Conservation (phyloP, 2,797 vertebrate genomes). For the Salmo trutta region DNA sequence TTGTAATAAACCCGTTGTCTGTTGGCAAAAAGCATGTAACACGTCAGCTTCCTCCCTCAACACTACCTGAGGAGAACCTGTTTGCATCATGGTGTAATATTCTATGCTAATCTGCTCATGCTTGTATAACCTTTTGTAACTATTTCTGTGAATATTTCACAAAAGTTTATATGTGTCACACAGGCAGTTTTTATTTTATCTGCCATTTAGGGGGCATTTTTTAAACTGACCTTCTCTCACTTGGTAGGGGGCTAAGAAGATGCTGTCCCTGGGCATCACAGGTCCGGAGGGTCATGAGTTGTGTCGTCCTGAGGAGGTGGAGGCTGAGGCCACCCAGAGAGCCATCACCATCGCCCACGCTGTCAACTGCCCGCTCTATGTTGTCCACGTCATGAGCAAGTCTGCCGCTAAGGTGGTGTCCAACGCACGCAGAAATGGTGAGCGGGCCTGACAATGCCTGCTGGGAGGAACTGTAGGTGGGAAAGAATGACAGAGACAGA, state of each 20-base stretch:
- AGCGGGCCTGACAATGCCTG: conserved; percentile 17
- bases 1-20: no score
- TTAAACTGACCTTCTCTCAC: background rate
- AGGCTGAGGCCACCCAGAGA: conserved; percentile 93
- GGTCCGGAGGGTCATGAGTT: conserved; percentile 94
- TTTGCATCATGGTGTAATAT: no score
- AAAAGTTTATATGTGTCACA: background rate
- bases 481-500: background rate
- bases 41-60: no score
- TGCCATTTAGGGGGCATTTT: conserved; percentile 2
- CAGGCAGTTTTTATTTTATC: background rate
- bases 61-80: no score
- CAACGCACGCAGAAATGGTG: conserved; percentile 83
- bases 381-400: conserved; percentile 98
- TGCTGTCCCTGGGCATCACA: conserved; percentile 91
- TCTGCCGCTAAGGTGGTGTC: conserved; percentile 90
- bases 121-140: background rate
- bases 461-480: conserved; percentile 16
- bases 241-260: conserved; percentile 85
- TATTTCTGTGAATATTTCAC: background rate
- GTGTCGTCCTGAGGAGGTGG: conserved; percentile 91
- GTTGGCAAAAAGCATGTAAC: no score
- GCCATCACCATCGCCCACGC: conserved; percentile 89
- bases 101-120: no score
- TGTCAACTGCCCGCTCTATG: conserved; percentile 89